These are phyloP conservation scores for Cyphomyrus discorhynchus DNA, from an alignment of 2,113 vertebrate species.

Conservation along the genomic window DNA sequence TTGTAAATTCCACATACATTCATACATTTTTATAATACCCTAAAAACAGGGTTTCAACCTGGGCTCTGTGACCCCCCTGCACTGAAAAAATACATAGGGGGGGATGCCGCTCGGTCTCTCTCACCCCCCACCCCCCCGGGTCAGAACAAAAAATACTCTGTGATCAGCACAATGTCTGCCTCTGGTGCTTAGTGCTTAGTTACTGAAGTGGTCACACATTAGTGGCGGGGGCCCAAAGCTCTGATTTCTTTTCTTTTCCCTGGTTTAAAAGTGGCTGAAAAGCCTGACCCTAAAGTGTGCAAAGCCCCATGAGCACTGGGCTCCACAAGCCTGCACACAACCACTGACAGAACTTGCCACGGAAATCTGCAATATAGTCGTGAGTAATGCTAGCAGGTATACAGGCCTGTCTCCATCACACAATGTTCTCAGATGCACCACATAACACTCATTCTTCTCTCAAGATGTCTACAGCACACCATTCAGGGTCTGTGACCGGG, in stretches of 20 bases:
- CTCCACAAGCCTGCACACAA: neutral
- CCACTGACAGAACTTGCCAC: neutral
- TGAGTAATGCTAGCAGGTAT: neutral
- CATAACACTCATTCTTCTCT: neutral
- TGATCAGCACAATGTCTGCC: neutral
- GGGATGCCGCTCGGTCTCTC: neutral
- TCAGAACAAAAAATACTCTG: neutral
- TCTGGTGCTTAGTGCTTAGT: neutral
- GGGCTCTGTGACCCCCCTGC: neutral
- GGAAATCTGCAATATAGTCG: neutral
- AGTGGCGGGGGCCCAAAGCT: neutral
- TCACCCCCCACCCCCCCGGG: neutral
- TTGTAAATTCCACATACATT: neutral
- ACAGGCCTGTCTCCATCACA: neutral
- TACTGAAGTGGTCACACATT: neutral
- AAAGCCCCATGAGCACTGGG: neutral
- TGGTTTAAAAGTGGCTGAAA: neutral
- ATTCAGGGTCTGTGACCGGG: neutral
- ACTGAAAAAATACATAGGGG: neutral
- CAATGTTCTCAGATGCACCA: neutral
- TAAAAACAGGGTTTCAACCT: neutral
- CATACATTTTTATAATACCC: neutral
- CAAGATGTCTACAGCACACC: neutral
- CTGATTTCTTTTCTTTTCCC: neutral
- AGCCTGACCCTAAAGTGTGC: neutral